phyloP scores from a whole-genome alignment of 2,797 vertebrate genomes.

The Chaunax sp. region DNA sequence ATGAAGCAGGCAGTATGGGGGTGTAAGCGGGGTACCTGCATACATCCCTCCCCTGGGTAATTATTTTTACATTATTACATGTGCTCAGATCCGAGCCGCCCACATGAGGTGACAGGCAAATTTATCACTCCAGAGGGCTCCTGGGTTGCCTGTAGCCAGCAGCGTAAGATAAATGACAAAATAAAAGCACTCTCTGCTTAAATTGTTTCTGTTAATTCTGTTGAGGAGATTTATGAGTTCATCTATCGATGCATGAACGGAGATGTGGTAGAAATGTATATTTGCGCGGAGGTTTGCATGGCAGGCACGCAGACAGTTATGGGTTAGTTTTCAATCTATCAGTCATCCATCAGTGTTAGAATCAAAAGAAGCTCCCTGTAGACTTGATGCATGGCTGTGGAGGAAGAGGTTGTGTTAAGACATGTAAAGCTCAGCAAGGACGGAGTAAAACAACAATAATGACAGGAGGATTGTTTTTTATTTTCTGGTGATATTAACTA shows the following conservation, averaged over 20 bases:
- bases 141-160: constrained; percentile 70
- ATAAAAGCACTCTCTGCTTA: constrained; percentile 88
- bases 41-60: constrained; percentile 86
- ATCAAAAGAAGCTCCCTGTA: constrained; percentile 39
- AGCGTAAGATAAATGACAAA: constrained; percentile 88
- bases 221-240: constrained; percentile 86
- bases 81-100: constrained; percentile 87
- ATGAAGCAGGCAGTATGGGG: constrained; percentile 57
- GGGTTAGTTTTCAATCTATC: constrained; percentile 73
- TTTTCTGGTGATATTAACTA: constrained; percentile 4
- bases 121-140: constrained; percentile 85
- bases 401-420: constrained; percentile 34
- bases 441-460: constrained; percentile 10
- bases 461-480: background rate
- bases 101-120: constrained; percentile 86
- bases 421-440: background rate
- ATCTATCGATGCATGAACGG: constrained; percentile 81
- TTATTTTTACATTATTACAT: constrained; percentile 92
- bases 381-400: constrained; percentile 31
- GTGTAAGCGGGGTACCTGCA: constrained; percentile 70
- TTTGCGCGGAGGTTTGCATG: constrained; percentile 58
- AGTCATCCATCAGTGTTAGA: constrained; percentile 64
- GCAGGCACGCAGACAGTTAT: constrained; percentile 71
- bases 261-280: constrained; percentile 75
- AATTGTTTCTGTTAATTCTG: constrained; percentile 89